Percentiles rank a stretch among this genome's conserved stretches.
These are phyloP conservation scores for Sycophaga agraensis DNA, from an alignment of 1,140 invertebrate genomes.

Conservation along the genomic window DNA sequence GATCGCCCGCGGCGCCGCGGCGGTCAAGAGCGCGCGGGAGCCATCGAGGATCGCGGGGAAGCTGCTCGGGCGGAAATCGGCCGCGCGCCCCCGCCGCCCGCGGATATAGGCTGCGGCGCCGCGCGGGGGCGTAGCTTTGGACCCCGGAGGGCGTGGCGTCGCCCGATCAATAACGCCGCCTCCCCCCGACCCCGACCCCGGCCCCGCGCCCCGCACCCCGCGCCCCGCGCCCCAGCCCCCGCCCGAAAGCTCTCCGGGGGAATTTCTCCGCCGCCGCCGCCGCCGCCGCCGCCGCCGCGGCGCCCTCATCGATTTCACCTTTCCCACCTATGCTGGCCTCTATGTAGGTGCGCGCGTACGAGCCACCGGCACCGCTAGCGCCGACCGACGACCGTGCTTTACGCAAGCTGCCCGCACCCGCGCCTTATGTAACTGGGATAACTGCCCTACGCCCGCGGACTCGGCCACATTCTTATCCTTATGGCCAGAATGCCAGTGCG, in stretches of 20 bases:
- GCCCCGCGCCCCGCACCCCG: conserved; percentile 37
- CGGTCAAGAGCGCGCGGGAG: too few species aligned
- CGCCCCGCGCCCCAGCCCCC: neutral
- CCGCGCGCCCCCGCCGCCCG: neutral
- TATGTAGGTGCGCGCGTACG: too few species aligned
- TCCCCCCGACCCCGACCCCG: conserved; percentile 13
- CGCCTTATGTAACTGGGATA: too few species aligned
- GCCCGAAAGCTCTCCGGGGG: neutral
- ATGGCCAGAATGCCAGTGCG: too few species aligned
- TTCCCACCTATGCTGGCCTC: too few species aligned
- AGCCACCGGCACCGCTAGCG: too few species aligned
- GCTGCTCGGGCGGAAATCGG: neutral
- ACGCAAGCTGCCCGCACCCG: too few species aligned
- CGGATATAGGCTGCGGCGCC: conserved; percentile 16
- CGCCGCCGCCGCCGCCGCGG: conserved; percentile 12
- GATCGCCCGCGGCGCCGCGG: too few species aligned
- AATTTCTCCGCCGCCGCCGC: conserved; percentile 3
- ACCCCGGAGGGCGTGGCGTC: conserved; percentile 48
- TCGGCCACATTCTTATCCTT: too few species aligned
- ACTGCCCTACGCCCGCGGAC: too few species aligned
- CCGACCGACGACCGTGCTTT: too few species aligned
- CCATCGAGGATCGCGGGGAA: neutral
- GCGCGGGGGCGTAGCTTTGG: conserved; percentile 47
- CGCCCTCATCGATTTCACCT: conserved; percentile 27
- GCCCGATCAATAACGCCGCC: conserved; percentile 53